These are phyloP conservation scores for Sinocyclocheilus grahami DNA, from an alignment of 2,113 vertebrate species.

Conservation along the genomic window DNA sequence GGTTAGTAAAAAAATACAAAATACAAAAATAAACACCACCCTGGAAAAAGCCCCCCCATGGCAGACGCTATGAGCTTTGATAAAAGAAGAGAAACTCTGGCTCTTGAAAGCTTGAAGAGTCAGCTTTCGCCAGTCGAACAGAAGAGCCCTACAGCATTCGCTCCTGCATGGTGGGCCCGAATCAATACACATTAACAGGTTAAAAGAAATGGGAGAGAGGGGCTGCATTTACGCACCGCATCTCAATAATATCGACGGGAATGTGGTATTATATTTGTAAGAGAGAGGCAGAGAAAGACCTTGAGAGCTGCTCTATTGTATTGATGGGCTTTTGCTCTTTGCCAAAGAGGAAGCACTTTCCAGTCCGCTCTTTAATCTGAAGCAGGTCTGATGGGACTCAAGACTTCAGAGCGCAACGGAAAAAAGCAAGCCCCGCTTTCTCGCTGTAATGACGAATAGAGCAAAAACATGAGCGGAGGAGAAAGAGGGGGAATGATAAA, in stretches of 20 bases:
- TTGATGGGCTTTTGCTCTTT: slow-evolving; percentile 66
- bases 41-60: neutral
- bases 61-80: slow-evolving; percentile 32
- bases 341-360: slow-evolving; percentile 60
- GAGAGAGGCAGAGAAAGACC: slow-evolving; percentile 64
- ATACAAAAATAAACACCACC: slow-evolving; percentile 4
- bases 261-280: slow-evolving; percentile 67
- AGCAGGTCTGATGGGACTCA: slow-evolving; percentile 71
- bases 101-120: slow-evolving; percentile 40
- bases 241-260: slow-evolving; percentile 74
- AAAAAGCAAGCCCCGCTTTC: slow-evolving; percentile 52
- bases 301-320: slow-evolving; percentile 70
- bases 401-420: slow-evolving; percentile 62
- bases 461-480: neutral
- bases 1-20: neutral
- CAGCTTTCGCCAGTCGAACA: slow-evolving; percentile 33
- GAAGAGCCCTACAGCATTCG: slow-evolving; percentile 47
- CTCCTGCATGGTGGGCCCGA: slow-evolving; percentile 55
- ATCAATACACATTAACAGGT: slow-evolving; percentile 87
- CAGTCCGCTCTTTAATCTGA: slow-evolving; percentile 78
- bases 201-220: slow-evolving; percentile 73
- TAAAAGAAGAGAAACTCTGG: slow-evolving; percentile 36
- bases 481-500: slow-evolving; percentile 39
- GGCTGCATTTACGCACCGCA: slow-evolving; percentile 69
- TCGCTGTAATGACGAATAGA: neutral